Conservation (phyloP, 2,797 vertebrate species). For the Microctenopoma stevenorrisi region DNA sequence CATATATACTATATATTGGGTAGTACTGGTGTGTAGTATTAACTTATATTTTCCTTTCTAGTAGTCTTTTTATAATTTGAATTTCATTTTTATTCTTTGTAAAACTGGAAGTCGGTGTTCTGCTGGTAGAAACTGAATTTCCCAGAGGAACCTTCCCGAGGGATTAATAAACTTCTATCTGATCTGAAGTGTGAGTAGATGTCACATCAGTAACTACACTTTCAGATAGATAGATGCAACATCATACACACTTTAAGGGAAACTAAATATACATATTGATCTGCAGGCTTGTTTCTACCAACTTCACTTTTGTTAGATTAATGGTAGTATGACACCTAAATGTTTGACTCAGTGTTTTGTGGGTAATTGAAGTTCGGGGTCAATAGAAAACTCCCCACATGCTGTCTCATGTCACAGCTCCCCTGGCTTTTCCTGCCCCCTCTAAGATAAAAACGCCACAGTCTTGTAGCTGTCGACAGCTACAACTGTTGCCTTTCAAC, state of each 20-base stretch:
- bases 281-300: conserved; percentile 1
- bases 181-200: not conserved
- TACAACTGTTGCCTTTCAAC: conserved; percentile 60
- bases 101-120: too few relatives aligned
- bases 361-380: conserved; percentile 13
- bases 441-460: conserved; percentile 27
- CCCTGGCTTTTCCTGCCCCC: conserved; percentile 19
- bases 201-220: not conserved
- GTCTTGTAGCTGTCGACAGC: conserved; percentile 56
- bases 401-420: not conserved
- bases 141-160: too few relatives aligned
- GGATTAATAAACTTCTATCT: too few relatives aligned
- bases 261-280: not conserved
- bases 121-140: too few relatives aligned
- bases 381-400: not conserved
- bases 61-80: too few relatives aligned
- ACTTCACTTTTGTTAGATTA: conserved; percentile 3
- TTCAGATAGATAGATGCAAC: not conserved
- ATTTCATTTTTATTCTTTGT: too few relatives aligned
- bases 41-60: too few relatives aligned
- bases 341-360: conserved; percentile 28
- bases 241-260: not conserved
- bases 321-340: conserved; percentile 8
- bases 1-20: too few relatives aligned
- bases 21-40: too few relatives aligned